Conservation (phyloP, 2,113 vertebrate genomes). For the Chaetodon trifascialis region DNA sequence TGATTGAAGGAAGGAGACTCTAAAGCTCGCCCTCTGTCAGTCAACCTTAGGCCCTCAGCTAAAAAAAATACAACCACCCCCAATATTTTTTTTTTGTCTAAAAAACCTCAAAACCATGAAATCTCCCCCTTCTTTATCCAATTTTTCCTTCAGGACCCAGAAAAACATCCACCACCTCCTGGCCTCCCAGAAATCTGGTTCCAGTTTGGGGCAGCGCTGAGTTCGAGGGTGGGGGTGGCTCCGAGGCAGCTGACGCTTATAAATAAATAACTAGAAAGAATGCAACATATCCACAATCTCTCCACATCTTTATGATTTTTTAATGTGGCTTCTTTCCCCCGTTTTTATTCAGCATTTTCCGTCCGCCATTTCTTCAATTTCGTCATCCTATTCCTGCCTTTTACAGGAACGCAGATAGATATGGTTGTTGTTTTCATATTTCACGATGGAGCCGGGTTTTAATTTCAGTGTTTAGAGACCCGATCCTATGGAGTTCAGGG, state of each 20-base stretch:
- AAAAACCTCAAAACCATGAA: slow-evolving; percentile 69
- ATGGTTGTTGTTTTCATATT: slow-evolving; percentile 46
- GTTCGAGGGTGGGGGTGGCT: slow-evolving; percentile 72
- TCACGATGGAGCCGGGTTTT: slow-evolving; percentile 31
- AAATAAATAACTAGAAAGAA: slow-evolving; percentile 81
- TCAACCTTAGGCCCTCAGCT: slow-evolving; percentile 49
- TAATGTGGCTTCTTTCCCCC: slow-evolving; percentile 50
- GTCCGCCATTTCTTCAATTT: slow-evolving; percentile 2
- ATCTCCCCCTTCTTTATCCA: slow-evolving; percentile 71
- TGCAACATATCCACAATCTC: slow-evolving; percentile 69
- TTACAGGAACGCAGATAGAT: slow-evolving; percentile 57
- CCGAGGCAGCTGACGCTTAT: slow-evolving; percentile 80
- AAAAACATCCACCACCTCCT: slow-evolving; percentile 75
- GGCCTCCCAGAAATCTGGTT: slow-evolving; percentile 82
- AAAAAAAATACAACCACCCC: slow-evolving; percentile 30
- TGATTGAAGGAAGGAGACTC: slow-evolving; percentile 46
- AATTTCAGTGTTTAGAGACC: slow-evolving; percentile 40
- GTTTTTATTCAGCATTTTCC: slow-evolving; percentile 24
- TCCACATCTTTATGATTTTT: slow-evolving; percentile 73
- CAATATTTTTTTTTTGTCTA: slow-evolving; percentile 10
- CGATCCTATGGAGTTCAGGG: slow-evolving; percentile 26
- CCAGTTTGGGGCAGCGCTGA: slow-evolving; percentile 77
- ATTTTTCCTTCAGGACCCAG: slow-evolving; percentile 73
- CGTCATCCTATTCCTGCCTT: slow-evolving; percentile 33
- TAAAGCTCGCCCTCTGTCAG: slow-evolving; percentile 60